Base-by-base conservation (phyloP, 2,797 vertebrate genomes). In the Gorsachius magnificus region DNA sequence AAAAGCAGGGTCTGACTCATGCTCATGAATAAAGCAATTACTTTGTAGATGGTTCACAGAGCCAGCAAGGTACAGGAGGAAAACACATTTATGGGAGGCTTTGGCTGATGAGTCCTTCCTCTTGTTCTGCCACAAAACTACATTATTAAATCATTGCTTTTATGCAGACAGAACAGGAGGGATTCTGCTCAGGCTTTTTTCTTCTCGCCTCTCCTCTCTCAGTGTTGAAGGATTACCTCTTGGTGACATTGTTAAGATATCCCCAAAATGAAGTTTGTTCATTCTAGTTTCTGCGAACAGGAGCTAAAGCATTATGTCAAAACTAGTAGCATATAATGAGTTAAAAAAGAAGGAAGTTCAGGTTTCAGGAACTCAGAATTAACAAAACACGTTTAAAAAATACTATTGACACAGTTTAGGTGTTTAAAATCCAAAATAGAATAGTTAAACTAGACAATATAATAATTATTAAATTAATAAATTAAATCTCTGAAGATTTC, bases 1-100 rank as follows among this genome's bases (percentile, higher is more conserved):
- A 93, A 77, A 76, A 89, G 33, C 63, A 87, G 68, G 4, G 11
- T 92, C 90, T 95, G 96, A 89, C 77, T 96, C 90, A 83, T 28
- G 2, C 35, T 89, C 16, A 12, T 56, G 70, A 91, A 54, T 80
- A 93, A 89, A 56, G 57, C 64, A 71, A 19, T 74, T 89, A 29
- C 25, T 91, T 41, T 66, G 28, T 83, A 87, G 53, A 63, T 29
- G 12, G 31, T 70, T 94, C 83, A 64, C 70, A 79, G 48, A 89
- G 79, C 22, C 51, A 82, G 74, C 36, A 76, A 92, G 48, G n/a
- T 87, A 64, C 6, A 14, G 74, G 53, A 89, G 51, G 58, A 91
- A 94, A 91, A 83, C 57, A 25, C 43, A 54, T 81, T 86, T 90
- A 61, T 53, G 14, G 54, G 41, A 92, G 87, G 66, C 29, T n/a